Percentiles rank a stretch among this genome's conserved stretches.
These are phyloP conservation scores for Cactoblastis cactorum DNA, from an alignment of 2,888 invertebrate genomes.

Conservation along the genomic window DNA sequence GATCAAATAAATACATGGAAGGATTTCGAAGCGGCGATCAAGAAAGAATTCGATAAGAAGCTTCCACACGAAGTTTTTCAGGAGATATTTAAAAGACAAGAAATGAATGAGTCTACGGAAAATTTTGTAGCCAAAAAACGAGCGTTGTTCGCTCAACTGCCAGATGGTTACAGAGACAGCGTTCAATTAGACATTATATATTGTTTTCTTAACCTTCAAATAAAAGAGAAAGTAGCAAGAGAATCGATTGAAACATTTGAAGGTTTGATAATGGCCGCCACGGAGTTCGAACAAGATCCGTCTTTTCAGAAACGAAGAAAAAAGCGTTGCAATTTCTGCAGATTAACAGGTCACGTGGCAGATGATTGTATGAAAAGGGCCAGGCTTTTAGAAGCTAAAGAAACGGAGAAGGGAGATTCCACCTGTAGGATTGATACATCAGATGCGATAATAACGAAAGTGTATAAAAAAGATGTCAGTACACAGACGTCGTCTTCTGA, in stretches of 20 bases:
- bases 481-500: not conserved
- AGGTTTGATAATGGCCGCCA: not conserved
- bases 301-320: not conserved
- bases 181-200: constrained; percentile 1
- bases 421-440: not conserved
- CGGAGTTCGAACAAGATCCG: not conserved
- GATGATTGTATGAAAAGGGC: not conserved
- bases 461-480: not conserved
- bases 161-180: not conserved
- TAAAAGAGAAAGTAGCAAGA: not conserved
- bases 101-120: not conserved
- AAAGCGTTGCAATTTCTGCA: not conserved
- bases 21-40: not conserved
- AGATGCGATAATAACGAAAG: not conserved
- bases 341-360: not conserved
- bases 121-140: not conserved
- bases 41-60: not conserved
- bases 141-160: not conserved
- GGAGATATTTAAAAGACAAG: not conserved
- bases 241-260: not conserved
- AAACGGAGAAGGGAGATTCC: not conserved
- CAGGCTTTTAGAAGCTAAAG: not conserved
- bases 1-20: not conserved
- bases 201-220: not conserved
- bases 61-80: not conserved